phyloP scores from a whole-genome alignment of 2,888 invertebrate species.

The Thecocarcelia acutangulata region DNA sequence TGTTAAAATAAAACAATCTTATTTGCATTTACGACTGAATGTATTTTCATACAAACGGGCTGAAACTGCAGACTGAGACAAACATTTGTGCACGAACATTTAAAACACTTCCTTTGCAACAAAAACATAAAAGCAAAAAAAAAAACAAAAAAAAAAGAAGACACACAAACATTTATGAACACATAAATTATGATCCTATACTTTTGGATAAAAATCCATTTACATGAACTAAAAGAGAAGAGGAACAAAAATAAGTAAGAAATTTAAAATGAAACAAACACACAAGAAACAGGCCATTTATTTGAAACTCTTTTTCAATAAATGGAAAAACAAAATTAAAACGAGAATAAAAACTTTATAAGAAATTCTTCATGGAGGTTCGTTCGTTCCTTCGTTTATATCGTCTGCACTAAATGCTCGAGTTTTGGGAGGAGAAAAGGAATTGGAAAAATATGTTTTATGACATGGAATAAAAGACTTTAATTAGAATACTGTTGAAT shows the following conservation, averaged over 20 bases:
- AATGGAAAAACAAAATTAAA: conserved; percentile 15
- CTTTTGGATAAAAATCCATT: conserved; percentile 53
- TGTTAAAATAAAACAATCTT: background rate
- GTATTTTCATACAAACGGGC: background rate
- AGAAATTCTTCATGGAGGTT: conserved; percentile 3
- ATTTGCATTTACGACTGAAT: background rate
- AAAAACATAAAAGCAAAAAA: background rate
- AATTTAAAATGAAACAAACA: conserved; percentile 45
- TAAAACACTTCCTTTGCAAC: conserved; percentile 61
- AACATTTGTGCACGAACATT: conserved; percentile 51
- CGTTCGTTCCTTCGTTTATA: too few relatives aligned
- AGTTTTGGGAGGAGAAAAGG: background rate
- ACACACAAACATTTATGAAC: conserved; percentile 60
- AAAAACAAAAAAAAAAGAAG: too few relatives aligned
- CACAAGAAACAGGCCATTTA: conserved; percentile 57
- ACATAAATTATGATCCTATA: conserved; percentile 60
- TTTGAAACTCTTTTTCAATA: conserved; percentile 57
- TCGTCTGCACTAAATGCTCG: conserved; percentile 18
- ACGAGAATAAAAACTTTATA: conserved; percentile 1
- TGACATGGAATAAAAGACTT: background rate
- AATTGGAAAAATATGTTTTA: background rate
- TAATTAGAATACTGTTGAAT: conserved; percentile 4
- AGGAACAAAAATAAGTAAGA: background rate
- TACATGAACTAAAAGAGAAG: conserved; percentile 40
- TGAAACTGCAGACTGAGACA: conserved; percentile 24